Percentiles rank a stretch among this genome's conserved stretches.
Evolutionary conservation across 2,113 vertebrate genomes (phyloP).

Genomic region (Gadus chalcogrammus): DNA sequence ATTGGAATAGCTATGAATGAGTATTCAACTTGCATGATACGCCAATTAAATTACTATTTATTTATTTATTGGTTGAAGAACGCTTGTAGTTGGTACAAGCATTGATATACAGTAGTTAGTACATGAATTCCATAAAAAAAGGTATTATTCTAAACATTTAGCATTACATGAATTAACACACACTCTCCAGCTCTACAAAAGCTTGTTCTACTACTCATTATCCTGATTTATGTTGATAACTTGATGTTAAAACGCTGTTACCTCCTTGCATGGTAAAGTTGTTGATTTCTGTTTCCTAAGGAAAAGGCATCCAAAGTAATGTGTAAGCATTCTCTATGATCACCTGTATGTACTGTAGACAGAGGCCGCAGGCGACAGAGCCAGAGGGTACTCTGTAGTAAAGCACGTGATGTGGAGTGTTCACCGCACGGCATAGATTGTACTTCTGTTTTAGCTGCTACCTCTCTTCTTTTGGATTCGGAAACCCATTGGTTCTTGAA

Average conservation of each 20-base stretch:
- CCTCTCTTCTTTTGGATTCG: no score
- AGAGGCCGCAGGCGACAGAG: constrained; percentile 37
- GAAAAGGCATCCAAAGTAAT: constrained; percentile 67
- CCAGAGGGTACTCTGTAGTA: not conserved
- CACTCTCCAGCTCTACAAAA: not conserved
- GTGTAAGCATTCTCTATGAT: constrained; percentile 64
- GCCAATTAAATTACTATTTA: constrained; percentile 6
- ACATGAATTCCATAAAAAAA: no score
- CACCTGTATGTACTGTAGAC: constrained; percentile 42
- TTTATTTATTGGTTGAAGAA: constrained; percentile 8
- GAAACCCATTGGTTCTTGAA: no score
- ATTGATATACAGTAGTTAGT: no score
- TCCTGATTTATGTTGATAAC: no score
- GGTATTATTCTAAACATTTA: no score
- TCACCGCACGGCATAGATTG: constrained; percentile 30
- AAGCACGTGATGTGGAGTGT: constrained; percentile 19
- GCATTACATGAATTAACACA: no score
- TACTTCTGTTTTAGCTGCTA: constrained; percentile 21
- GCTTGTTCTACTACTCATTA: no score
- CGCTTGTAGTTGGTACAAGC: no score
- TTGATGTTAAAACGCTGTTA: constrained; percentile 30
- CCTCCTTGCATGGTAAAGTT: constrained; percentile 73
- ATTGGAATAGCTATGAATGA: no score
- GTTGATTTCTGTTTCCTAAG: constrained; percentile 73
- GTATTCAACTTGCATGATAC: no score